A percentile compares a stretch with the other conserved stretches of the same genome.
Conservation (phyloP, 2,888 invertebrate species). For the Drosophila kambysellisi region DNA sequence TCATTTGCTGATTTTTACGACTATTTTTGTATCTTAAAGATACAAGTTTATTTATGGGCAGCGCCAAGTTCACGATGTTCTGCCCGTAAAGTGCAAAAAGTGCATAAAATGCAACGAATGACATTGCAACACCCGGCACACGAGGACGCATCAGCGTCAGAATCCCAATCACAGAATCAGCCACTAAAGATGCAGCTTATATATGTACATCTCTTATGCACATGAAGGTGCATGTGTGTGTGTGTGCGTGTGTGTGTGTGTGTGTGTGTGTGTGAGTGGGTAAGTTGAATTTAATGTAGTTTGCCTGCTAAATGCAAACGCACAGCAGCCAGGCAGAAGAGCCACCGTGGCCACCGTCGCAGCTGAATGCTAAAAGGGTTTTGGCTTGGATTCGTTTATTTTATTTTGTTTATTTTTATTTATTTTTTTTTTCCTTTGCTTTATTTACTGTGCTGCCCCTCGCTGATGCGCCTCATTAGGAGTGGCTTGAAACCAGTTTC, state of each 20-base stretch:
- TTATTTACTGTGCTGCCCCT: constrained; percentile 21
- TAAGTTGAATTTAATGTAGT: constrained; percentile 78
- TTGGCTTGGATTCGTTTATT: constrained; percentile 63
- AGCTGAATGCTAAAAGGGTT: constrained; percentile 77
- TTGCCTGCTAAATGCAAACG: constrained; percentile 75
- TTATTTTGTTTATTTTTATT: constrained; percentile 52
- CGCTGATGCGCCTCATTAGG: constrained; percentile 76
- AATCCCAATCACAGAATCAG: constrained; percentile 73
- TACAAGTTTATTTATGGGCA: constrained; percentile 77
- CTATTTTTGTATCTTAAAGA: constrained; percentile 76
- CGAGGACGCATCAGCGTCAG: constrained; percentile 69
- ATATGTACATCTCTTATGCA: constrained; percentile 16
- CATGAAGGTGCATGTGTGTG: constrained; percentile 8
- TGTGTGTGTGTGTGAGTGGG: constrained; percentile 47
- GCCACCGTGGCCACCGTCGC: constrained; percentile 69
- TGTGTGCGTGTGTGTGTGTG: constrained; percentile 8
- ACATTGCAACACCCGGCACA: constrained; percentile 75
- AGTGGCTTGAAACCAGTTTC: constrained; percentile 75
- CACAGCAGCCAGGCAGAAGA: constrained; percentile 45
- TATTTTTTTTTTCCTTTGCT: constrained; percentile 36
- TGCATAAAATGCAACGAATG: constrained; percentile 78
- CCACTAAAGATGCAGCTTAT: constrained; percentile 71
- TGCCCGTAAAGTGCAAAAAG: constrained; percentile 74
- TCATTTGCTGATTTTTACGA: constrained; percentile 77
- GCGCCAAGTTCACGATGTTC: constrained; percentile 58